phyloP scores from a whole-genome alignment of 2,797 vertebrate genomes.

The Chelon labrosus region DNA sequence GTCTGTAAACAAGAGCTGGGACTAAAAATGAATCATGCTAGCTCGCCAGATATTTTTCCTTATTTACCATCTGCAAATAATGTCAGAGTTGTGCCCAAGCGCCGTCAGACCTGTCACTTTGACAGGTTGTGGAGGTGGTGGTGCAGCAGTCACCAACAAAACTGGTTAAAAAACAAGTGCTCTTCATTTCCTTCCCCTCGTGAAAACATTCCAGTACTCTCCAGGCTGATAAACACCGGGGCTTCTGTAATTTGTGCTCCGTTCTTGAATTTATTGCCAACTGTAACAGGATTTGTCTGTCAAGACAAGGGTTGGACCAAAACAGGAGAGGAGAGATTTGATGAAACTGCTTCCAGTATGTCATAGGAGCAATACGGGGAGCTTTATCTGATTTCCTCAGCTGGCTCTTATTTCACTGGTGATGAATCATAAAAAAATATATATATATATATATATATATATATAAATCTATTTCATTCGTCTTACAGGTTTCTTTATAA shows the following conservation, averaged over 20 bases:
- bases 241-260: conserved; percentile 56
- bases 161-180: conserved; percentile 65
- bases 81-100: conserved; percentile 66
- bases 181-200: conserved; percentile 47
- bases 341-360: conserved; percentile 62
- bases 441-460: too few species aligned
- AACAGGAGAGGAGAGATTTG: conserved; percentile 46
- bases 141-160: conserved; percentile 63
- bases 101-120: conserved; percentile 73
- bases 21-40: conserved; percentile 74
- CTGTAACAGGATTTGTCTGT: conserved; percentile 53
- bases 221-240: conserved; percentile 44
- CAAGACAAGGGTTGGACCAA: conserved; percentile 43
- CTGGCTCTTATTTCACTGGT: conserved; percentile 41
- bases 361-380: conserved; percentile 45
- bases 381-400: conserved; percentile 57
- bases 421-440: conserved; percentile 30
- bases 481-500: conserved; percentile 22
- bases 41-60: conserved; percentile 63
- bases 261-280: conserved; percentile 49
- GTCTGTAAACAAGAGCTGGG: conserved; percentile 74
- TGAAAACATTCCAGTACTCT: conserved; percentile 56
- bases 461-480: conserved; percentile 23
- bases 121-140: conserved; percentile 72
- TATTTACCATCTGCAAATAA: conserved; percentile 75